Percentiles rank a stretch among this genome's conserved stretches.
These are phyloP conservation scores for Poliocrania exsul DNA, from an alignment of 2,797 vertebrate genomes.

Conservation along the genomic window DNA sequence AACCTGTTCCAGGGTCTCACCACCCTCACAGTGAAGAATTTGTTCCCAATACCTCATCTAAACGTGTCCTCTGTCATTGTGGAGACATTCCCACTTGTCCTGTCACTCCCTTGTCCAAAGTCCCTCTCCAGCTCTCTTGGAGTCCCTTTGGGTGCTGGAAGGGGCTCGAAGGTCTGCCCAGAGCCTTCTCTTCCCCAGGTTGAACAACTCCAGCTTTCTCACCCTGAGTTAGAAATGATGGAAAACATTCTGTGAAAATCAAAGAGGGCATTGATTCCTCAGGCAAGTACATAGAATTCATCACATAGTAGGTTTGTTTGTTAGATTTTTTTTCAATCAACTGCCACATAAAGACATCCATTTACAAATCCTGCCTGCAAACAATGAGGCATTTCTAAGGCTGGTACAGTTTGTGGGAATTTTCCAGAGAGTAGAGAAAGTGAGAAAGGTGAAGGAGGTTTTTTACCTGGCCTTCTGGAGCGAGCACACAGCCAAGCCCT, in stretches of 20 bases:
- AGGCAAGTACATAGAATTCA: not conserved
- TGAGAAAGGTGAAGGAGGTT: not conserved
- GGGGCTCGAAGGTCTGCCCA: not conserved
- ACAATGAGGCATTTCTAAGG: not conserved
- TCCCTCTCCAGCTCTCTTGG: not conserved
- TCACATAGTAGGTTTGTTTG: not conserved
- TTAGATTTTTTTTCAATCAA: not conserved
- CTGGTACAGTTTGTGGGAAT: not conserved
- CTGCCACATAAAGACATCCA: not conserved
- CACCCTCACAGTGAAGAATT: not conserved
- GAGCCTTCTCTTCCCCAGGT: not conserved
- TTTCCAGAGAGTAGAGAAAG: not conserved
- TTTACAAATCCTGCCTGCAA: not conserved
- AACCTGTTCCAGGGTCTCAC: not conserved
- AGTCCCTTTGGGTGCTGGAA: not conserved
- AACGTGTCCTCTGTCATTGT: not conserved
- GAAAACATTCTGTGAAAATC: constrained; percentile 25
- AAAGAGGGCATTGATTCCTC: constrained; percentile 29
- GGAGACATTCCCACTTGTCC: not conserved
- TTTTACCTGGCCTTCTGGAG: not conserved
- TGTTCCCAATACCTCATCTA: not conserved
- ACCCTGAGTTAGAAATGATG: not conserved
- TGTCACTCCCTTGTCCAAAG: not conserved
- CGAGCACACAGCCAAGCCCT: not conserved
- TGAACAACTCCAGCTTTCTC: not conserved